A percentile compares a stretch with the other conserved stretches of the same genome.
Evolutionary conservation across 2,113 vertebrate genomes (phyloP).

Genomic region (Nesoenas mayeri): DNA sequence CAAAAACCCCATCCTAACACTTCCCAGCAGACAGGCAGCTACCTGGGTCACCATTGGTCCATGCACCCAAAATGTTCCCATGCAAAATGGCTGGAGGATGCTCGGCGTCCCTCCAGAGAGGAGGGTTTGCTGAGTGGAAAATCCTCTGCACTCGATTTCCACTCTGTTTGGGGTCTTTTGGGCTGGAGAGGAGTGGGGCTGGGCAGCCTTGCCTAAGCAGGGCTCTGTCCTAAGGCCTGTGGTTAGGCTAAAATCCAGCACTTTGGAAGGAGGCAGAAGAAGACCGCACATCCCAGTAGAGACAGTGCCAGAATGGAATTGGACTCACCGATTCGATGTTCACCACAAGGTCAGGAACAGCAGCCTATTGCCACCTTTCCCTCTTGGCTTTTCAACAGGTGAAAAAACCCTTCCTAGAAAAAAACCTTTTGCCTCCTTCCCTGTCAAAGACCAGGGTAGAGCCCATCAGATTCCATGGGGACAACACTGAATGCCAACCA

Average conservation of each 20-base stretch:
- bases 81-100: background rate
- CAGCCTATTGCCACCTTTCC: background rate
- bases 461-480: background rate
- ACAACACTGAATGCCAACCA: background rate
- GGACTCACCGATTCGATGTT: accelerated
- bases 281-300: background rate
- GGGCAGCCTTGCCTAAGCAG: background rate
- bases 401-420: background rate
- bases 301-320: background rate
- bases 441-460: background rate
- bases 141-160: background rate
- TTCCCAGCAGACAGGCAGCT: background rate
- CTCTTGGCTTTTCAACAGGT: constrained; percentile 22
- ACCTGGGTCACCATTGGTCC: accelerated
- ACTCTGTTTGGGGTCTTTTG: background rate
- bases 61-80: background rate
- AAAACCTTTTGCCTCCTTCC: background rate
- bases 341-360: accelerated
- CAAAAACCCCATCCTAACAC: accelerated
- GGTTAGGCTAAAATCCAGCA: background rate
- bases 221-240: background rate
- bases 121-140: background rate
- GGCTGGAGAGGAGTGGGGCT: background rate
- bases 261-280: background rate
- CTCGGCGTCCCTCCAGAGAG: background rate